These are phyloP conservation scores for Trichogramma dendrolimi DNA, from an alignment of 2,888 invertebrate species.

Conservation along the genomic window DNA sequence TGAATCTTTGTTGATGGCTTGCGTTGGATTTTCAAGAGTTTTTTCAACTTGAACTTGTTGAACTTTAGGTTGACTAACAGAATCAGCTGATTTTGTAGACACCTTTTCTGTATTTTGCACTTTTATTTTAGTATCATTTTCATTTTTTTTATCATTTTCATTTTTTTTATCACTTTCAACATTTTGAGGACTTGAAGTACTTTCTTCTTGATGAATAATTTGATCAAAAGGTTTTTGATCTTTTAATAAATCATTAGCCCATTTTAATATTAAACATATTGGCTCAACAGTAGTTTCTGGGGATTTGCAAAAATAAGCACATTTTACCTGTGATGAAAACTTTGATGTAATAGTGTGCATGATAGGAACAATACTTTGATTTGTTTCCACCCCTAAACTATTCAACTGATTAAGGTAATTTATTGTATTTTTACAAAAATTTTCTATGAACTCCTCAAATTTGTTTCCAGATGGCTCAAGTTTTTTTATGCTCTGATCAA, in stretches of 20 bases:
- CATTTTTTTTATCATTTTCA: too few species aligned
- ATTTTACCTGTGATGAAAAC: not conserved
- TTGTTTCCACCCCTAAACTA: not conserved
- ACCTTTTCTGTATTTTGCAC: too few species aligned
- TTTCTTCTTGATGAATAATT: too few species aligned
- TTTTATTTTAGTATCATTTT: too few species aligned
- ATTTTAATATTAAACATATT: conserved; percentile 17
- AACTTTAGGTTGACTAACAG: too few species aligned
- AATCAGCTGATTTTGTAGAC: too few species aligned
- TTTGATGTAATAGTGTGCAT: not conserved
- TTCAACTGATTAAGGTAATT: not conserved
- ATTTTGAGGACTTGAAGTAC: too few species aligned
- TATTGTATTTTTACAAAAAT: conserved; percentile 10
- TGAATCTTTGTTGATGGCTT: too few species aligned
- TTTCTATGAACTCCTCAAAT: not conserved
- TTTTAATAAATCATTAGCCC: conserved; percentile 14
- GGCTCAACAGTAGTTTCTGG: not conserved
- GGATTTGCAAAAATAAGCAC: conserved; percentile 7
- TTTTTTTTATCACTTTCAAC: too few species aligned
- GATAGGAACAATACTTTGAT: not conserved
- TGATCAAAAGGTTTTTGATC: not conserved
- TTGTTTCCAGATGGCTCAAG: conserved; percentile 3
- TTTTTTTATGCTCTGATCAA: conserved; percentile 14
- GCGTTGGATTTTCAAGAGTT: too few species aligned
- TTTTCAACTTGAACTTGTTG: too few species aligned